Evolutionary conservation across 92 coral and sea anemone species (phyloP).

Genomic region (Epizoanthus scotinus): DNA sequence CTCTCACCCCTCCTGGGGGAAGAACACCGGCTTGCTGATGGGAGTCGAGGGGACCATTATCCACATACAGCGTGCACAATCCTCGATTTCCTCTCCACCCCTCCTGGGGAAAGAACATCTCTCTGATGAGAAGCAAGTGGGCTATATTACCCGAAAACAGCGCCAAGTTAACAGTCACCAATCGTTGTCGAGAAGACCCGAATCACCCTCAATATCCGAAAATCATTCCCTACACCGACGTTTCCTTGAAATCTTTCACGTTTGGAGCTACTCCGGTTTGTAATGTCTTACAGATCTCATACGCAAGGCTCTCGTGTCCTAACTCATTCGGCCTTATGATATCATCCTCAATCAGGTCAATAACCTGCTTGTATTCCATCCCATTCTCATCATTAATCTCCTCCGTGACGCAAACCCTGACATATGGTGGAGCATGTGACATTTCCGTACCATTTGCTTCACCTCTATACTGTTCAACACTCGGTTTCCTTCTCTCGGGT

Average conservation of each 20-base stretch:
- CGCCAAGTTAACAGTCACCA: too few species aligned
- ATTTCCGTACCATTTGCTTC: neutral
- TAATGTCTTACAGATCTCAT: conserved; percentile 31
- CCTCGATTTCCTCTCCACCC: too few species aligned
- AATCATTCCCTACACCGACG: conserved; percentile 1
- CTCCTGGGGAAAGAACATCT: too few species aligned
- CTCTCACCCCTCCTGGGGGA: too few species aligned
- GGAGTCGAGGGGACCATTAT: too few species aligned
- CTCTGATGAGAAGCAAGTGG: too few species aligned
- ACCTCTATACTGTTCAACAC: neutral
- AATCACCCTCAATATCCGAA: too few species aligned
- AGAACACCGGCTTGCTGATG: too few species aligned
- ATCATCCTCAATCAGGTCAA: conserved; percentile 69
- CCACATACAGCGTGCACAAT: too few species aligned
- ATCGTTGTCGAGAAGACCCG: too few species aligned
- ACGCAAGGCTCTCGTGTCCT: conserved; percentile 35
- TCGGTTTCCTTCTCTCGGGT: conserved; percentile 23
- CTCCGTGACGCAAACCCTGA: neutral
- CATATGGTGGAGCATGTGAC: conserved; percentile 6
- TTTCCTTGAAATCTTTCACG: conserved; percentile 22
- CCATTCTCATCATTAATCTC: neutral
- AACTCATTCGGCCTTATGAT: conserved; percentile 66
- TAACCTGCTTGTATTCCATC: conserved; percentile 59
- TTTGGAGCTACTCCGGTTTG: conserved; percentile 22
- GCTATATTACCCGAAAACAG: too few species aligned